phyloP scores from a whole-genome alignment of 2,888 invertebrate species.

The Athripsodes cinereus region DNA sequence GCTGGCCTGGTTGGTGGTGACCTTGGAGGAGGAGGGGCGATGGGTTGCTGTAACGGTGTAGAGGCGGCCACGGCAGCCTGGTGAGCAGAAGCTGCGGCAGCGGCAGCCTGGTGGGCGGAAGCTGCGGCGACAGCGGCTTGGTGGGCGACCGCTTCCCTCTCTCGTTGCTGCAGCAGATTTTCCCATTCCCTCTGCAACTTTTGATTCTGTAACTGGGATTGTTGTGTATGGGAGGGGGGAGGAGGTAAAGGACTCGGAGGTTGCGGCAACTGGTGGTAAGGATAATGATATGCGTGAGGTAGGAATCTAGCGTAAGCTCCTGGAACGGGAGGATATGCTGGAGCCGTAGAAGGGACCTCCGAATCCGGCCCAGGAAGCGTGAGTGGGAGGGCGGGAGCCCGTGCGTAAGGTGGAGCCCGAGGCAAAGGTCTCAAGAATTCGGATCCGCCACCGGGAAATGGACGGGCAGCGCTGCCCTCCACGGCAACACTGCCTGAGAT shows the following conservation, averaged over 20 bases:
- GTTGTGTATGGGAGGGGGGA: slow-evolving; percentile 36
- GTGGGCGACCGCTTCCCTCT: neutral
- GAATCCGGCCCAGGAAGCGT: slow-evolving; percentile 35
- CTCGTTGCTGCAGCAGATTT: neutral
- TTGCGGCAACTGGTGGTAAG: slow-evolving; percentile 39
- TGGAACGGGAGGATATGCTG: slow-evolving; percentile 38
- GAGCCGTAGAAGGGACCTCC: slow-evolving; percentile 31
- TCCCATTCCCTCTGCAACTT: neutral
- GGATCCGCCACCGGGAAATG: slow-evolving; percentile 50
- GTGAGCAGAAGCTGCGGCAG: neutral
- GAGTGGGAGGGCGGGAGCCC: slow-evolving; percentile 38
- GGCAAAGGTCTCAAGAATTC: slow-evolving; percentile 64
- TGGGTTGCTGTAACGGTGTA: slow-evolving; percentile 35
- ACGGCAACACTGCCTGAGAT: slow-evolving; percentile 61
- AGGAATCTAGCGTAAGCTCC: slow-evolving; percentile 43
- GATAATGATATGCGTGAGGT: slow-evolving; percentile 34
- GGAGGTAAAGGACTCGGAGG: slow-evolving; percentile 36
- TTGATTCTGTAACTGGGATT: no score
- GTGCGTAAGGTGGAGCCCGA: slow-evolving; percentile 51
- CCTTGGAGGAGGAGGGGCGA: slow-evolving; percentile 34
- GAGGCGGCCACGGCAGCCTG: slow-evolving; percentile 29
- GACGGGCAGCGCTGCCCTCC: slow-evolving; percentile 56
- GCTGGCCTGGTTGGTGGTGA: slow-evolving; percentile 27
- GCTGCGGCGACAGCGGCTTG: neutral
- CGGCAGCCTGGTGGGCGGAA: neutral